These are phyloP conservation scores for Notamacropus eugenii DNA, from an alignment of 2,797 vertebrate genomes.

Conservation along the genomic window DNA sequence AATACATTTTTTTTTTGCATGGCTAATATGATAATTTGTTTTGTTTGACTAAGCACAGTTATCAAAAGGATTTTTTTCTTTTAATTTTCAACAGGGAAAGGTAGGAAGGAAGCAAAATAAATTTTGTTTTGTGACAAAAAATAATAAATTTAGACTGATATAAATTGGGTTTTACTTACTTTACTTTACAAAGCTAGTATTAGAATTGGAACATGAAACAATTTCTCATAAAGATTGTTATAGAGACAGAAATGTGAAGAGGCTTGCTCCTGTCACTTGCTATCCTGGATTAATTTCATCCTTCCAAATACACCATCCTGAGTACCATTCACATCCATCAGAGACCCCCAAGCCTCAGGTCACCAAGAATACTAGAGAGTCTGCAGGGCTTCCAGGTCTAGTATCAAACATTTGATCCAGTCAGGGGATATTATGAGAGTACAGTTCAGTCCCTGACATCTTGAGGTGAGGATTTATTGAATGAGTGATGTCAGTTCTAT, in stretches of 20 bases:
- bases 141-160: not conserved
- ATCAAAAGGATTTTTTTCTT: not conserved
- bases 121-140: not conserved
- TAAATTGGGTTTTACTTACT: not conserved
- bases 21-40: not conserved
- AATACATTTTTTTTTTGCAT: not conserved
- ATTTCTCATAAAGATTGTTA: not conserved
- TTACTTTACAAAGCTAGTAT: not conserved
- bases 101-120: not conserved
- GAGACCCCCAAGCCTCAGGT: not conserved
- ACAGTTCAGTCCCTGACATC: not conserved
- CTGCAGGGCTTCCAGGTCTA: not conserved
- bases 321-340: not conserved
- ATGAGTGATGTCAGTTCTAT: not conserved
- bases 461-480: not conserved
- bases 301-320: not conserved
- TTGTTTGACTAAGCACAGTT: not conserved
- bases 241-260: not conserved
- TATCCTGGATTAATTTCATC: not conserved
- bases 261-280: too few species aligned
- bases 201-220: not conserved
- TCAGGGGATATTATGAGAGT: not conserved
- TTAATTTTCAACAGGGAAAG: not conserved
- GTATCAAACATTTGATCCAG: not conserved
- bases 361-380: not conserved